Percentiles rank a stretch among this genome's conserved stretches.
These are phyloP conservation scores for Caerostris darwini DNA, from an alignment of 1,140 invertebrate species.

Conservation along the genomic window DNA sequence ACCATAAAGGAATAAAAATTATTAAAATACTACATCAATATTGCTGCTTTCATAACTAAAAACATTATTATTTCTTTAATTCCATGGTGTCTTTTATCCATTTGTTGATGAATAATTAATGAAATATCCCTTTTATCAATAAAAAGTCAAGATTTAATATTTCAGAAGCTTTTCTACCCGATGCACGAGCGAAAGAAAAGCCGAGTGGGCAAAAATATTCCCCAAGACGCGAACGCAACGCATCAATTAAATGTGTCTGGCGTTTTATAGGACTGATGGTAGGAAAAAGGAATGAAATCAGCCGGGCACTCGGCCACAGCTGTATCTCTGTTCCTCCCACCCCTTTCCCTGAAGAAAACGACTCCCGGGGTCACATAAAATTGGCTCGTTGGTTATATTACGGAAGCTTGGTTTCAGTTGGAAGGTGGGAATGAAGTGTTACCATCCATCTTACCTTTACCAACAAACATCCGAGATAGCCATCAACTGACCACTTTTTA, in stretches of 20 bases:
- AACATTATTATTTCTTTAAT: too few relatives aligned
- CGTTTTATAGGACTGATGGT: neutral
- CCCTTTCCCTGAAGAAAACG: conserved; percentile 1
- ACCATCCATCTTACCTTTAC: conserved; percentile 52
- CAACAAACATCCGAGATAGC: conserved; percentile 57
- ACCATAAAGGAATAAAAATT: too few relatives aligned
- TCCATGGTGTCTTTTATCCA: too few relatives aligned
- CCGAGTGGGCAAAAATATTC: neutral
- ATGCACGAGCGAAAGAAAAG: neutral
- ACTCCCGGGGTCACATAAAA: conserved; percentile 47
- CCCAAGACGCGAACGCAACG: neutral
- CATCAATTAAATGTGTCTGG: conserved; percentile 26
- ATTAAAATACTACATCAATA: too few relatives aligned
- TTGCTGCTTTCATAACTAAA: too few relatives aligned
- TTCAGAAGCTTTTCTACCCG: neutral
- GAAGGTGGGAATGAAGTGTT: conserved; percentile 60
- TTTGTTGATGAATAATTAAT: too few relatives aligned
- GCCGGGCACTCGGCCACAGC: conserved; percentile 21
- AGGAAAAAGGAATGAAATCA: conserved; percentile 8
- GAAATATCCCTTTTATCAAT: neutral
- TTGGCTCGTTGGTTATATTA: conserved; percentile 37
- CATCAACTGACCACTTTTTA: conserved; percentile 68
- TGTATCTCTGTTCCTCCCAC: neutral
- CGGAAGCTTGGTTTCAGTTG: conserved; percentile 55
- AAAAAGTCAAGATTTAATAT: neutral